phyloP scores from a whole-genome alignment of 2,888 invertebrate genomes.

The Rhodophaea formosa region DNA sequence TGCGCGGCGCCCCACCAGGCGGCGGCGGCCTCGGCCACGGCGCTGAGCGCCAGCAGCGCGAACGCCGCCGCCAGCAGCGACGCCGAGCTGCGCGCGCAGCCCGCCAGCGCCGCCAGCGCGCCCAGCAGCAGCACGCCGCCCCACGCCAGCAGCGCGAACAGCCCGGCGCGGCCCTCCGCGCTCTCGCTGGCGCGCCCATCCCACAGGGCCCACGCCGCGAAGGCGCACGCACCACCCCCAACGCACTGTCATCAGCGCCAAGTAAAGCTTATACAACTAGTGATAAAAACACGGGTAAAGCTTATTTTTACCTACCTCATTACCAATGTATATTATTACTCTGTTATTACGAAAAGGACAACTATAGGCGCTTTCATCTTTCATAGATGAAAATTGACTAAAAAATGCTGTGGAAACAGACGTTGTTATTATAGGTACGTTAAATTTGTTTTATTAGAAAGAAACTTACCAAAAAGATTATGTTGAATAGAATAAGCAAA shows the following conservation, averaged over 20 bases:
- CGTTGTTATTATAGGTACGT: background rate
- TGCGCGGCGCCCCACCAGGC: slow-evolving; percentile 73
- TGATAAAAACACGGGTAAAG: too few species aligned
- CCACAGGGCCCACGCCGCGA: slow-evolving; percentile 67
- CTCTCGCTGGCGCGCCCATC: slow-evolving; percentile 56
- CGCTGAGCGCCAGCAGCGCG: slow-evolving; percentile 62
- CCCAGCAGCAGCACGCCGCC: slow-evolving; percentile 54
- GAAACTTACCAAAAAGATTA: slow-evolving; percentile 86
- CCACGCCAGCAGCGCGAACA: slow-evolving; percentile 60
- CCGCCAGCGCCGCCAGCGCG: slow-evolving; percentile 52
- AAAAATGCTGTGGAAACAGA: background rate
- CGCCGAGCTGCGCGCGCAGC: slow-evolving; percentile 51
- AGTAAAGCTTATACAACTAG: too few species aligned
- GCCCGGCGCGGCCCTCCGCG: slow-evolving; percentile 58
- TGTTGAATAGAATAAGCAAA: slow-evolving; percentile 85
- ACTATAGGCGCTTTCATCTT: too few species aligned
- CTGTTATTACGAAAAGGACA: too few species aligned
- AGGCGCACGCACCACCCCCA: slow-evolving; percentile 54
- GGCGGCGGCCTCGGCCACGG: slow-evolving; percentile 63
- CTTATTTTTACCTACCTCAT: too few species aligned
- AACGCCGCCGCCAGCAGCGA: slow-evolving; percentile 61
- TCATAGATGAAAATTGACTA: too few species aligned
- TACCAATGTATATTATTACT: too few species aligned
- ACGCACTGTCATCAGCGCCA: slow-evolving; percentile 42
- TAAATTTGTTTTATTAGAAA: background rate